These are phyloP conservation scores for Nephrotoma guestfalica DNA, from an alignment of 2,888 invertebrate genomes.

Conservation along the genomic window DNA sequence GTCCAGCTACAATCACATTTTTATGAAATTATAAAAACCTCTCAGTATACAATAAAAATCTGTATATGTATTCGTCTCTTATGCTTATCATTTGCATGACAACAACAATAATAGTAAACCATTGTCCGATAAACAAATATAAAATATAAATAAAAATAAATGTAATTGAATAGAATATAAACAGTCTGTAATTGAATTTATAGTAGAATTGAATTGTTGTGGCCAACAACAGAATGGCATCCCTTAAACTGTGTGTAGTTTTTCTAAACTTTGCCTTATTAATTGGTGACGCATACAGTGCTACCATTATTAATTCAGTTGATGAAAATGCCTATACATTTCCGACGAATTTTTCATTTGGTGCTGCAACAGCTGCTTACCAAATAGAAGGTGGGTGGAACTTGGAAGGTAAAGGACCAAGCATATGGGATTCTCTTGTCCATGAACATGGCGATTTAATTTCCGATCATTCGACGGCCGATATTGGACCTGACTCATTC, in stretches of 20 bases:
- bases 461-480: slow-evolving; percentile 32
- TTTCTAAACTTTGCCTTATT: not conserved
- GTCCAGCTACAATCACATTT: too few relatives aligned
- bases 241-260: not conserved
- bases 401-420: slow-evolving; percentile 34
- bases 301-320: not conserved
- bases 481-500: slow-evolving; percentile 42
- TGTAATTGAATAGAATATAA: not conserved
- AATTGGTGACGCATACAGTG: not conserved
- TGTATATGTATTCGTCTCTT: too few relatives aligned
- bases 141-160: not conserved
- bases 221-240: not conserved
- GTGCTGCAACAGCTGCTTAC: slow-evolving; percentile 7
- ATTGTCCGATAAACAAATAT: not conserved
- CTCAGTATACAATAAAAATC: too few relatives aligned
- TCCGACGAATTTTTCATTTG: slow-evolving; percentile 31
- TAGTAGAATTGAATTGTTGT: not conserved
- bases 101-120: not conserved
- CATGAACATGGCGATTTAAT: slow-evolving; percentile 21
- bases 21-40: too few relatives aligned
- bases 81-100: not conserved
- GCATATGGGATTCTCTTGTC: slow-evolving; percentile 30
- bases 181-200: not conserved
- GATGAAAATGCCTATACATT: slow-evolving; percentile 16
- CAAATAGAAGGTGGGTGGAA: slow-evolving; percentile 46